A percentile compares a stretch with the other conserved stretches of the same genome.
These are phyloP conservation scores for Amniataba percoides DNA, from an alignment of 2,797 vertebrate species.

Conservation along the genomic window DNA sequence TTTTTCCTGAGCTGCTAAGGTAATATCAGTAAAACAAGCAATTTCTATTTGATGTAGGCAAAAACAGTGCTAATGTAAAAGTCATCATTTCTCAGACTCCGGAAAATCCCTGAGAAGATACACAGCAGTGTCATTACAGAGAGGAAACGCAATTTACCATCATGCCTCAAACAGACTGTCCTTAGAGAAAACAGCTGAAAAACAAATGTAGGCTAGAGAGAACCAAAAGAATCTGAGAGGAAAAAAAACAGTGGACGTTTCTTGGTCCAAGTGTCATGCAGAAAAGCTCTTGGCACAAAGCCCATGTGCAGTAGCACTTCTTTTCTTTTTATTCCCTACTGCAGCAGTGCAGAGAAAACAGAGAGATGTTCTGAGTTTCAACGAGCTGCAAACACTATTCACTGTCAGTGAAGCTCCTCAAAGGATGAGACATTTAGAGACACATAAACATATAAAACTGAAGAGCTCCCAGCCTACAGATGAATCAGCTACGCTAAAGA, in stretches of 20 bases:
- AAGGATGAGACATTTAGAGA: not conserved
- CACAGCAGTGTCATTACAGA: slow-evolving; percentile 54
- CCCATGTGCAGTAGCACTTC: slow-evolving; percentile 26
- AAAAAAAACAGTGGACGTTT: slow-evolving; percentile 46
- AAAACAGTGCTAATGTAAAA: slow-evolving; percentile 44
- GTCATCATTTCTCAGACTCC: slow-evolving; percentile 52
- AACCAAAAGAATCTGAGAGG: slow-evolving; percentile 7
- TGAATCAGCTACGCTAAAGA: not conserved
- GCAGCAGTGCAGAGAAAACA: slow-evolving; percentile 36
- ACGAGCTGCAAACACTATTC: slow-evolving; percentile 13
- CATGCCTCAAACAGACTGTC: slow-evolving; percentile 64
- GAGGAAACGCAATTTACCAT: slow-evolving; percentile 63
- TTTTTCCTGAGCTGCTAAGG: slow-evolving; percentile 4
- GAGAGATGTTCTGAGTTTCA: slow-evolving; percentile 28
- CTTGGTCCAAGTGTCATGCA: slow-evolving; percentile 55
- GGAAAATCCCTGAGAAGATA: slow-evolving; percentile 57
- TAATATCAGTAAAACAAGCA: slow-evolving; percentile 17
- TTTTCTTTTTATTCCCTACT: slow-evolving; percentile 23
- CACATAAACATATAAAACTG: not conserved
- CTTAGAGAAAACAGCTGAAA: slow-evolving; percentile 78
- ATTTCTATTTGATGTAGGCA: slow-evolving; percentile 29
- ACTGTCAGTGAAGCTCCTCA: slow-evolving; percentile 6
- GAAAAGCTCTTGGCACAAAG: slow-evolving; percentile 55
- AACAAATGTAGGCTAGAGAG: slow-evolving; percentile 66
- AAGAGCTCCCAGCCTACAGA: not conserved